Evolutionary conservation across 2,113 vertebrate genomes (phyloP), one percentile per base, ranked within the genome.

Genomic region (Saimiri boliviensis): DNA sequence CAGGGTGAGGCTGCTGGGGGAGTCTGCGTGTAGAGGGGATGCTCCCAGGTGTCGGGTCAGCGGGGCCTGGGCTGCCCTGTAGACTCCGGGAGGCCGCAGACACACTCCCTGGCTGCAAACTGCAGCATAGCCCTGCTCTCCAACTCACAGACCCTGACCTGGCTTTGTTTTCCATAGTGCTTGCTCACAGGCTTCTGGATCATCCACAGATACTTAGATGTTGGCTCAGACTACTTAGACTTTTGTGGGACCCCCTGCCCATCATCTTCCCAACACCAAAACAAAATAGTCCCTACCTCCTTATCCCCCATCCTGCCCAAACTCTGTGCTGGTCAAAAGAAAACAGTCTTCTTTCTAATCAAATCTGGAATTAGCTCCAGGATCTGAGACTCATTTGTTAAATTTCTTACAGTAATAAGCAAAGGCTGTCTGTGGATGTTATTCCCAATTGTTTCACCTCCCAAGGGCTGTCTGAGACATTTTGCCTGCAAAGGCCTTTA

Each of bases 401-500:
- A 23, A 66, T 92, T 77, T 81, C 91, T 87, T 86, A 79, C 32
- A 42, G 30, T 49, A 73, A 82, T 76, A 66, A 47, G 47, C 3
- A 35, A 60, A 30, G 25, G 6, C 71, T 82, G 20, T 84, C 66
- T 0, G 49, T 49, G 77, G 40, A 37, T 37, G 42, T 86, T 35
- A 13, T 70, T 58, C 25, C 56, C 35, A 37, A 13, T 40, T 54
- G 83, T 52, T 80, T 79, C 70, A 45, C 71, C 21, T 81, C 88
- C 85, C 42, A 42, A 30, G 6, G 63, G 76, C 77, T 94, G 30
- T 60, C n/a, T 76, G 86, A 85, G 85, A 86, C 11, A 32, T 73
- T 91, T 42, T 91, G 63, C 82, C 81, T 94, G 37, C 66, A 80
- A 81, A 47, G 63, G 27, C 2, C 32, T 95, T 93, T 91, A 60